Evolutionary conservation across 2,113 vertebrate genomes (phyloP).

Genomic region (Holacanthus passer): DNA sequence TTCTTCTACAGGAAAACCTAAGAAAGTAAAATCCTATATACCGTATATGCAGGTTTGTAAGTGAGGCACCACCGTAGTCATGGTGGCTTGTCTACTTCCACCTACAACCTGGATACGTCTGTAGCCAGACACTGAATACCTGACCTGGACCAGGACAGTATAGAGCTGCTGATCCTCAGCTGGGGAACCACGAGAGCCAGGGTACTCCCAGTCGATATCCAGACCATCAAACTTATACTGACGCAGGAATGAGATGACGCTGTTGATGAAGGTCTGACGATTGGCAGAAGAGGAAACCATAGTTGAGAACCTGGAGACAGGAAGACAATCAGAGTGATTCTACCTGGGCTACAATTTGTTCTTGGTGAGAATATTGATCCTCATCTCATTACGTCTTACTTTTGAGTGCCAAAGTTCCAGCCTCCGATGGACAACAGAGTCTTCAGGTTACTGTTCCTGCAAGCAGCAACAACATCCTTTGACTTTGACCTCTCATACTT

Average conservation of each 20-base stretch:
- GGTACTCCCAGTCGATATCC: conserved; percentile 84
- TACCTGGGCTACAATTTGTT: background rate
- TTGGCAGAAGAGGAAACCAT: conserved; percentile 76
- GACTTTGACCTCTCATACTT: background rate
- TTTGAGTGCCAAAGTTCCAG: conserved; percentile 82
- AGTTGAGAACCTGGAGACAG: conserved; percentile 72
- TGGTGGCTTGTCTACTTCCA: background rate
- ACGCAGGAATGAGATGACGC: conserved; percentile 76
- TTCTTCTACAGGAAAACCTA: too few species aligned
- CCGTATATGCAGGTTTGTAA: too few species aligned
- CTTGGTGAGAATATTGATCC: background rate
- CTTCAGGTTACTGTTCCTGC: conserved; percentile 82
- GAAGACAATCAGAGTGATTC: conserved; percentile 19
- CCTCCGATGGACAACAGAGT: conserved; percentile 82
- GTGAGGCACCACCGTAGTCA: background rate
- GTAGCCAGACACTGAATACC: background rate
- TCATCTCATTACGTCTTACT: conserved; percentile 67
- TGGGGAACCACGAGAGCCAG: conserved; percentile 79
- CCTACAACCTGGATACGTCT: background rate
- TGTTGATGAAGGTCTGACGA: conserved; percentile 79
- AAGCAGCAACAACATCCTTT: conserved; percentile 14
- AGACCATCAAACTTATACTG: conserved; percentile 80
- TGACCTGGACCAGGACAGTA: conserved; percentile 77
- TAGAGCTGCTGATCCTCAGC: conserved; percentile 75
- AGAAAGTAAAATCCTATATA: background rate